Percentiles rank a stretch among this genome's conserved stretches.
phyloP scores from a whole-genome alignment of 2,797 vertebrate genomes.

The Cryptoblepharus egeriae region DNA sequence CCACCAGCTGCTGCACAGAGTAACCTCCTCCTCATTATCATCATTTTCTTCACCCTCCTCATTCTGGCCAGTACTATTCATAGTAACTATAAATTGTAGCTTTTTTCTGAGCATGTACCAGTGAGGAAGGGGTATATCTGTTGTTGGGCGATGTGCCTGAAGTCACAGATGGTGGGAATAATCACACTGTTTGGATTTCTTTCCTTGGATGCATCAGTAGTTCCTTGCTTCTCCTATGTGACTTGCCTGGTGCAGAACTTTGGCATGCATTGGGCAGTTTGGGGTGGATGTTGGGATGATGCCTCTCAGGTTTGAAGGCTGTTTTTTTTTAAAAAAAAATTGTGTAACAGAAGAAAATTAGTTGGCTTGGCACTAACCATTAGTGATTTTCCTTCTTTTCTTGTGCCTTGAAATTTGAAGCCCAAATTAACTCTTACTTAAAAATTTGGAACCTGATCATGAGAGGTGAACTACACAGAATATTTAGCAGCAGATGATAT shows the following conservation, averaged over 20 bases:
- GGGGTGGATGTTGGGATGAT: slow-evolving; percentile 19
- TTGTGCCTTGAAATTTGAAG: slow-evolving; percentile 52
- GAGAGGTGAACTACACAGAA: slow-evolving; percentile 29
- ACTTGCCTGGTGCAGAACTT: slow-evolving; percentile 73
- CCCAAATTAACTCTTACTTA: slow-evolving; percentile 54
- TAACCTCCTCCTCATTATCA: slow-evolving; percentile 52
- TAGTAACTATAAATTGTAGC: slow-evolving; percentile 67
- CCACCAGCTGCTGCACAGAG: slow-evolving; percentile 53
- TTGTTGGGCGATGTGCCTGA: slow-evolving; percentile 46
- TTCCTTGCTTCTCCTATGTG: slow-evolving; percentile 64
- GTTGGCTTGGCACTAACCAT: slow-evolving; percentile 42
- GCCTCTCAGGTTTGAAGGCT: not conserved
- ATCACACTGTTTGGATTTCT: slow-evolving; percentile 62
- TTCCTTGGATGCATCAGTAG: slow-evolving; percentile 69
- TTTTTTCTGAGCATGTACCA: slow-evolving; percentile 55
- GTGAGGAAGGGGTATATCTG: slow-evolving; percentile 34
- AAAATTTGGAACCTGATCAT: slow-evolving; percentile 35
- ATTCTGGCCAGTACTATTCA: slow-evolving; percentile 59
- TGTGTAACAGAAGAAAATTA: slow-evolving; percentile 1
- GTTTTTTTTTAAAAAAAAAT: no score
- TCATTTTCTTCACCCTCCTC: slow-evolving; percentile 30
- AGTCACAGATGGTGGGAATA: slow-evolving; percentile 66
- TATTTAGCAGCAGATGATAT: slow-evolving; percentile 48
- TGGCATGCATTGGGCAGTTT: slow-evolving; percentile 45
- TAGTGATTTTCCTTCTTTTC: slow-evolving; percentile 41